Base-by-base conservation (phyloP, 2,113 vertebrate species). In the Notarius quadriscutis region DNA sequence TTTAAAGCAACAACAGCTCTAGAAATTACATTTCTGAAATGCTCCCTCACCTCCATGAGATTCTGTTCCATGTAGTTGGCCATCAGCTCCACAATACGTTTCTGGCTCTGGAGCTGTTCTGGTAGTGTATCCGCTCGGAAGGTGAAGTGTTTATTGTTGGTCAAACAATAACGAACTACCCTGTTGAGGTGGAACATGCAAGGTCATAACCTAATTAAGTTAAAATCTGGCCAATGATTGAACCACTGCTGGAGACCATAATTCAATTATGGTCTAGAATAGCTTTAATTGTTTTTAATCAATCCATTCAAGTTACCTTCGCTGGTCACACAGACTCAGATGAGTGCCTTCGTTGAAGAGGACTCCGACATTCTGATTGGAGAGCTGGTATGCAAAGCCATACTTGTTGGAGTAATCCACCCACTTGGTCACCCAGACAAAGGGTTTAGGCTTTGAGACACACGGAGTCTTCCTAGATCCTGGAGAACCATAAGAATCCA, bases 401-500 rank as follows among this genome's bases (percentile, higher is more conserved):
- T 98, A 99, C 92, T 99, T 99, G 94, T 99, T 99, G 67, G 98
- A 99, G 91, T 99, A 99, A 91, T 99, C 98, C 0, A 99, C 97
- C 98, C 98, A 99, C 92, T 99, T 99, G 86, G 97, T 99, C 90
- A 99, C 98, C 98, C 98, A 99, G 78, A 98, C 93, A 85, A 99
- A 97, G 81, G 96, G 96, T 87, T 97, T 97, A 0, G 97, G 96
- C 84, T 96, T 94, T 69, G 97, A 95, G 89, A 99, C 91, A 48
- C 97, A 97, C 55, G 97, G 96, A 0, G 97, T 97, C 87, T 98
- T 99, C 91, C 94, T 96, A 75, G 95, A 96, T 22, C 95, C 97
- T 99, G 93, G 18, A 88, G 75, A 79, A 87, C 14, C 60, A 84
- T 83, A 89, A 84, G 22, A 62, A 41, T 34, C 74, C 60, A 72